Evolutionary conservation across 30 jellyfish, hydroid and myxozoan species (phyloP).

Genomic region (Phacellophora camtschatica): DNA sequence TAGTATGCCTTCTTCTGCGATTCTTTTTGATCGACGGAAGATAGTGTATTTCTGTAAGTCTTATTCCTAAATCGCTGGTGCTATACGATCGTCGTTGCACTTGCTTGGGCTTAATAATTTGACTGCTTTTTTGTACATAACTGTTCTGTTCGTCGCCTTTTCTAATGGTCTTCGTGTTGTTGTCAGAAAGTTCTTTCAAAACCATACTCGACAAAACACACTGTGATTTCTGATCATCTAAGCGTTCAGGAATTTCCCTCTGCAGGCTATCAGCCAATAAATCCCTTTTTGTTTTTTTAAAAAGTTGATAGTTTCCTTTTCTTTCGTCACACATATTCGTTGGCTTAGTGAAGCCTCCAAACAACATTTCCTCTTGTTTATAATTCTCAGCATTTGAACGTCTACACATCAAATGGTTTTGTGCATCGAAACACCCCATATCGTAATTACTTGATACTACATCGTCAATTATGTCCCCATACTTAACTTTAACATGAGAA

Average conservation of each 20-base stretch:
- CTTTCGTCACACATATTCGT: not conserved
- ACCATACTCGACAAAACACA: too few species aligned
- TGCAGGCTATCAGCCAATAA: not conserved
- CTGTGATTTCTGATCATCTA: too few species aligned
- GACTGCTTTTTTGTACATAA: too few species aligned
- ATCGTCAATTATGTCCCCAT: too few species aligned
- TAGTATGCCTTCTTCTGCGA: conserved; percentile 9
- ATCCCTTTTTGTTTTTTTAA: not conserved
- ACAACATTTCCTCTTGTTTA: not conserved
- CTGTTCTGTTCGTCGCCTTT: too few species aligned
- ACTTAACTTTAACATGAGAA: too few species aligned
- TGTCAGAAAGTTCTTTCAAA: too few species aligned
- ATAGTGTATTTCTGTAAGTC: conserved; percentile 28
- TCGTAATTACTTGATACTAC: too few species aligned
- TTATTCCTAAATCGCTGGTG: not conserved
- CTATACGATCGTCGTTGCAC: conserved; percentile 12
- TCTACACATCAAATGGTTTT: too few species aligned
- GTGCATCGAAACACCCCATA: too few species aligned
- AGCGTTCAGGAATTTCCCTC: not conserved
- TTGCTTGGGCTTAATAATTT: too few species aligned
- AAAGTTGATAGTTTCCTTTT: not conserved
- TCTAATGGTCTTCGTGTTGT: too few species aligned
- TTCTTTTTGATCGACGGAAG: conserved; percentile 34
- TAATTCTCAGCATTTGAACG: not conserved
- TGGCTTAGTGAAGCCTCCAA: not conserved